These are phyloP conservation scores for Pseudomyrmex flavicornis DNA, from an alignment of 1,140 invertebrate species.

Conservation along the genomic window DNA sequence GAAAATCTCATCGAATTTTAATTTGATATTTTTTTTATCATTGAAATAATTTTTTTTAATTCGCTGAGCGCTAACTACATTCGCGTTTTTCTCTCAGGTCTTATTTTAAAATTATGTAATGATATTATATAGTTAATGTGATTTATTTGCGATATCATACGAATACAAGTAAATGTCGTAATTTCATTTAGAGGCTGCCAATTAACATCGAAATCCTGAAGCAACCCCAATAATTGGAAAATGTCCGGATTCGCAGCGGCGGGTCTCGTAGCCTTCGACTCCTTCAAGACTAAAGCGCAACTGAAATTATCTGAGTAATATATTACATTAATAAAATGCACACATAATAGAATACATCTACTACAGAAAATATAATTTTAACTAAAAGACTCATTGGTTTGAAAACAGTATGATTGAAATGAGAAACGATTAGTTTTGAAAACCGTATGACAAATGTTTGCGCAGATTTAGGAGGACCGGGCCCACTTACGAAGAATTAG, in stretches of 20 bases:
- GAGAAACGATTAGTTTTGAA: no score
- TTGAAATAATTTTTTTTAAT: background rate
- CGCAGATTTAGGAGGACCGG: constrained; percentile 72
- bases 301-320: constrained; percentile 81
- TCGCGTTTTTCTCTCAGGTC: background rate
- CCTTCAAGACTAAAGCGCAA: constrained; percentile 80
- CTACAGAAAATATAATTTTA: no score
- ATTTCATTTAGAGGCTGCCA: constrained; percentile 79
- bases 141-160: no score
- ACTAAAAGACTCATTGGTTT: no score
- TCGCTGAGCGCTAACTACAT: background rate
- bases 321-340: constrained; percentile 16
- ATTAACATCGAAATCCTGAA: constrained; percentile 77
- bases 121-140: no score
- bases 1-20: background rate
- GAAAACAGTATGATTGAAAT: no score
- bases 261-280: constrained; percentile 82
- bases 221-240: constrained; percentile 85
- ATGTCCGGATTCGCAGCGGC: constrained; percentile 84
- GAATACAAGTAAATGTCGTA: background rate
- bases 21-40: background rate
- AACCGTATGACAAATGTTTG: background rate
- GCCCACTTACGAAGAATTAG: constrained; percentile 87
- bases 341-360: background rate
- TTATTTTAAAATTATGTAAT: background rate